Evolutionary conservation across 2,113 vertebrate genomes (phyloP), one percentile per base, ranked within the genome.

Genomic region (Entosphenus tridentatus): DNA sequence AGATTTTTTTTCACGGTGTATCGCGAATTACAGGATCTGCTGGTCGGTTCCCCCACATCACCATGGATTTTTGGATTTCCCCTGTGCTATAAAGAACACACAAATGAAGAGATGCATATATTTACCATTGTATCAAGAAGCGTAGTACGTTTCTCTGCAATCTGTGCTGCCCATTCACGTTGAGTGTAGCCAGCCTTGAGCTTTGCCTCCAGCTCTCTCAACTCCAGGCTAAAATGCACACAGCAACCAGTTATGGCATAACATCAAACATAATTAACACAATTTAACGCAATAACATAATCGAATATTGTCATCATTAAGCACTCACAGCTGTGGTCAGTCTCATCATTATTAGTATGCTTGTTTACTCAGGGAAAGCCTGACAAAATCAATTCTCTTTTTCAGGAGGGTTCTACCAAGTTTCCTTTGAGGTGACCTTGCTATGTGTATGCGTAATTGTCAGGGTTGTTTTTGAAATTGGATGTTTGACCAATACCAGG

Each of bases 141-240:
- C 5, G 81, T 70, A 11, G 81, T 83, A 71, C 86, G 83, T 71
- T 83, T 87, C 72, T 95, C 88, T 68, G 85, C 86, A 2, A 96
- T 80, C 76, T 96, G 91, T n/a, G 84, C 86, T 21, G 83, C 87
- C 74, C 84, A 79, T 73, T 85, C 89, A 75, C 84, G 86, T 75
- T 84, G 89, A 79, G 90, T 57, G 69, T 93, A 93, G 1, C 86
- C 90, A 14, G 80, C 78, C 72, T 81, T 83, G 67, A 96, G 80
- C 74, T 92, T 91, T 54, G 75, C 77, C 77, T 92, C 85, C 77
- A 98, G 67, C 69, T 96, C 87, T 70, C 82, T 80, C 72, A 98
- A 82, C 76, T 96, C 91, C 71, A 80, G 10, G 73, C 91, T 97
- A 70, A 70, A 21, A 67, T 70, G 14, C 9, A 56, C 39, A 70